Conservation (phyloP, 2,113 vertebrate genomes). For the Strigops habroptila region DNA sequence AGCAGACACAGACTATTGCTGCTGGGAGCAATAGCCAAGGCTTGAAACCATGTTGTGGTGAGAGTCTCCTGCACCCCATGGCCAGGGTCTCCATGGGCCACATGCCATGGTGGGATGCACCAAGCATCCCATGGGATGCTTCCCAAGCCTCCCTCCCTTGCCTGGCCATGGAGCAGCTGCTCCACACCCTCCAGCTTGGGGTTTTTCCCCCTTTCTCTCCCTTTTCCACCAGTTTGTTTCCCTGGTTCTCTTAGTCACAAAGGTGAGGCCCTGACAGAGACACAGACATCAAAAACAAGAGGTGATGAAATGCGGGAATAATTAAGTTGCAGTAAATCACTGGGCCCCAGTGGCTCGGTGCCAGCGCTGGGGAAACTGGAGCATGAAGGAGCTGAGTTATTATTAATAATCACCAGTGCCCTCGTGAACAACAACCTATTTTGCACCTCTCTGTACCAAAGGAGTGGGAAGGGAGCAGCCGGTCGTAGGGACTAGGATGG, state of each 20-base stretch:
- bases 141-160: not conserved
- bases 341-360: not conserved
- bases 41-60: not conserved
- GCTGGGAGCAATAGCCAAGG: not conserved
- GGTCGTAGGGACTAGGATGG: fast-evolving
- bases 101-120: fast-evolving
- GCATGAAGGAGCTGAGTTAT: conserved; percentile 12
- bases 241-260: conserved; percentile 47
- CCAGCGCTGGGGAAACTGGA: conserved; percentile 55
- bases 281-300: conserved; percentile 68
- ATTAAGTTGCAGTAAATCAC: conserved; percentile 62
- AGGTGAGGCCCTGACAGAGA: conserved; percentile 62
- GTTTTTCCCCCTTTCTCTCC: conserved; percentile 19
- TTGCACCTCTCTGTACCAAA: not conserved
- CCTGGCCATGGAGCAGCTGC: not conserved
- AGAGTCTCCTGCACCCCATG: fast-evolving
- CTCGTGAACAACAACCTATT: not conserved
- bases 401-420: conserved; percentile 28
- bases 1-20: fast-evolving
- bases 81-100: fast-evolving
- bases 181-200: not conserved
- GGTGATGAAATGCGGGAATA: conserved; percentile 61
- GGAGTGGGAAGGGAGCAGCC: not conserved
- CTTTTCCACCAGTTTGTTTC: conserved; percentile 32
- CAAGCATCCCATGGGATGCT: fast-evolving